Conservation (phyloP, 2,113 vertebrate species). For the Notarius lentiginosus region DNA sequence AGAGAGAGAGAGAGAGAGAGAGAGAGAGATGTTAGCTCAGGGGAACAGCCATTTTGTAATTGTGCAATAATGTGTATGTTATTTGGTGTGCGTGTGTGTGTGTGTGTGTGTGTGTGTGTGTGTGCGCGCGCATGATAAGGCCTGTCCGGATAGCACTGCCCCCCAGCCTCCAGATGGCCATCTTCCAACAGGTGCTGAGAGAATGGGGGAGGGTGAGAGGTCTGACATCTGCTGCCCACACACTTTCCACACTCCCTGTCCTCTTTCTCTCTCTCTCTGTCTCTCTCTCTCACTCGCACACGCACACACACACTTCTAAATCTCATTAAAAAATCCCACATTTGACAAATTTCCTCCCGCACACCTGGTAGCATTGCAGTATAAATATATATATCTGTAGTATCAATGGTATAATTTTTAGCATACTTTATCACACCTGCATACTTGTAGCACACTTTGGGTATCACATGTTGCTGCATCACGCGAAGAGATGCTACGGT, state of each 20-base stretch:
- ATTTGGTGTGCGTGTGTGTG: slow-evolving; percentile 13
- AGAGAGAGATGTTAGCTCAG: neutral
- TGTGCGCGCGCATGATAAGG: slow-evolving; percentile 16
- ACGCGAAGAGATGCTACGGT: neutral
- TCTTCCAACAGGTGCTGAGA: slow-evolving; percentile 72
- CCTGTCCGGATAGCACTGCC: slow-evolving; percentile 24
- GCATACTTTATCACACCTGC: neutral
- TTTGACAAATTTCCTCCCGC: slow-evolving; percentile 43
- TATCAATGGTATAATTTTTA: neutral
- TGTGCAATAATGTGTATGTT: neutral
- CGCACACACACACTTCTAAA: neutral
- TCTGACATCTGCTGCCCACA: slow-evolving; percentile 74
- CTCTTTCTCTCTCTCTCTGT: slow-evolving; percentile 18
- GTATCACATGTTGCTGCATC: neutral
- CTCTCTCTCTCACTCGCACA: slow-evolving; percentile 28
- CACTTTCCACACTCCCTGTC: slow-evolving; percentile 39
- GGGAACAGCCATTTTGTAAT: neutral
- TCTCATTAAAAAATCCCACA: neutral
- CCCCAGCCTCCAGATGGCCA: slow-evolving; percentile 69
- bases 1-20: neutral
- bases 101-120: slow-evolving; percentile 13
- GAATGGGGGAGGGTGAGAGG: slow-evolving; percentile 60
- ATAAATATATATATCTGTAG: neutral
- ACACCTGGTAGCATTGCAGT: neutral
- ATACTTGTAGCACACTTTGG: neutral